Evolutionary conservation across 2,888 invertebrate genomes (phyloP), one percentile per base, ranked within the genome.

Genomic region (Campopleginae sp.): DNA sequence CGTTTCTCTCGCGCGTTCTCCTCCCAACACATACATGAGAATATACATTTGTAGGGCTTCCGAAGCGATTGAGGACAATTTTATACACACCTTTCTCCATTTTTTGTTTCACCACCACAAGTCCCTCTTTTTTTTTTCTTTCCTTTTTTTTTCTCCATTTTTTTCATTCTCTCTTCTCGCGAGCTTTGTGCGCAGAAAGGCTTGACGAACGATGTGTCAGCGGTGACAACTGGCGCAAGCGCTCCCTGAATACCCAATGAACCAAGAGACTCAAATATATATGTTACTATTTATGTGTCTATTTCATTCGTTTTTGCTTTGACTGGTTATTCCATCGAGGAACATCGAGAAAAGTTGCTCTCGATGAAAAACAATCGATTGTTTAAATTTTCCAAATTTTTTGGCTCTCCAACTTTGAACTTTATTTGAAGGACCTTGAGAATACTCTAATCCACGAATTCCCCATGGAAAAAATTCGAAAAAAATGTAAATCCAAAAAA

Each of bases 181-280:
- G 76, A 90, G 90, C 91, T 92, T 92, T 92, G 91, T 91, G 90
- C 89, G 92, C 89, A 91, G 92, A 92, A 90, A 91, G 91, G 89
- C 90, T 93, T 93, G 93, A 93, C 93, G 91, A 92, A 93, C 93
- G 93, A 93, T 92, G 93, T 93, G 93, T 93, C 93, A 93, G 93
- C 92, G 88, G 91, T 93, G 93, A 93, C 93, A 93, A 93, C 93
- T 93, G 92, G 93, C 92, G 92, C 93, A 93, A 90, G 93, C 93
- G 92, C 91, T 89, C 86, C 90, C 93, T 92, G 93, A 93, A 93
- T 93, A 92, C 93, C 87, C 91, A 93, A 93, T 93, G 92, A 93
- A 90, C 88, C 89, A 81, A 87, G 86, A 84, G 31, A 31, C 70
- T 48, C 38, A 75, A 27, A 44, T 68, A 75, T 51, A 76, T 65